Percentiles rank a stretch among this genome's conserved stretches.
phyloP scores from a whole-genome alignment of 2,797 vertebrate genomes.

The Thripadectes ignobilis region DNA sequence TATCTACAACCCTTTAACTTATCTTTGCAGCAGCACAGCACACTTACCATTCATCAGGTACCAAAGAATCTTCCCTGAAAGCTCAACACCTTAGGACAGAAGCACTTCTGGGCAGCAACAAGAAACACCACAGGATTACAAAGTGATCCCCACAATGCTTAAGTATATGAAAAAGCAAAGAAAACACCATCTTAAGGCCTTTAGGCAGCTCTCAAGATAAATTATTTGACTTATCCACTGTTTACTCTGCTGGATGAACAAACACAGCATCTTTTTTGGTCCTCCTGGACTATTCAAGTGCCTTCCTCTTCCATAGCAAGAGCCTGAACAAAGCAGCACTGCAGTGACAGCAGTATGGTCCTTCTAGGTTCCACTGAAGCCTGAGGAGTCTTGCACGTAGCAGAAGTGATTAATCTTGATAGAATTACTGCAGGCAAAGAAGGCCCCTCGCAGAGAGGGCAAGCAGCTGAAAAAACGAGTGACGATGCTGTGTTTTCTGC shows the following conservation, averaged over 20 bases:
- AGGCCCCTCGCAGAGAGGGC: background rate
- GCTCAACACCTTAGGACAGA: background rate
- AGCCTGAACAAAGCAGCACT: background rate
- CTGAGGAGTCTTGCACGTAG: fast-evolving
- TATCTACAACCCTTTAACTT: background rate
- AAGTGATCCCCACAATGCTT: background rate
- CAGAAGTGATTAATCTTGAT: background rate
- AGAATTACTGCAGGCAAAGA: background rate
- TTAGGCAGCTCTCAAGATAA: background rate
- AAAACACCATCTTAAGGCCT: background rate
- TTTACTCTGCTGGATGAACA: background rate
- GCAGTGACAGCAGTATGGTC: background rate
- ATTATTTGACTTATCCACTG: background rate
- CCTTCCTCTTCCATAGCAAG: background rate
- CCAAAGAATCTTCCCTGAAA: background rate
- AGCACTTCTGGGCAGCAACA: background rate
- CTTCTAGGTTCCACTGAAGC: background rate
- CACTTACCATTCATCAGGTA: background rate
- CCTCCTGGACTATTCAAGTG: background rate
- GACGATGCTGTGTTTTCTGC: background rate
- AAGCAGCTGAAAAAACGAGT: background rate
- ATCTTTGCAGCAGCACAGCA: background rate
- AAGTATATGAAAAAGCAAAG: background rate
- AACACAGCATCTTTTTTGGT: background rate
- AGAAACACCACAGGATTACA: background rate